Base-by-base conservation (phyloP, 2,797 vertebrate genomes). In the Pyrocephalus nanus region DNA sequence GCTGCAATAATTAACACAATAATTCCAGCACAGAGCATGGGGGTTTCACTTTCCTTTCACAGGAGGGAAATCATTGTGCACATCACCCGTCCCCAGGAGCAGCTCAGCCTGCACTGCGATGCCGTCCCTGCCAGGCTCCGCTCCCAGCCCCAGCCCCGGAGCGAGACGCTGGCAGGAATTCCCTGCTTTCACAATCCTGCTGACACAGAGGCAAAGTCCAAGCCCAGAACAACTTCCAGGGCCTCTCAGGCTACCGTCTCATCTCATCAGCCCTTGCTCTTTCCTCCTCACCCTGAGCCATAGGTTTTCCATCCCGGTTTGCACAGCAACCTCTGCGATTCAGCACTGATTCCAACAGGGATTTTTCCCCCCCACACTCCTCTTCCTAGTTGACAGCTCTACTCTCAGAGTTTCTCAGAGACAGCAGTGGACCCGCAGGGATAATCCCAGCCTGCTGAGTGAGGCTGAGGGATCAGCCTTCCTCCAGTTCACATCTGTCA, bases 281-380 rank as follows among this genome's bases (percentile, higher is more conserved):
- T 74, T 50, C 60, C 64, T 82, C 22, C 65, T 38, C 20, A 3
- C n/a, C 67, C 38, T 16, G 17, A 86, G 61, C 27, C 67, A 5
- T 4, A 40, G 67, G 18, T 55, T 90, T 92, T 78, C 71, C 8
- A 0, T 34, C 42, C 32, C 26, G 16, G 3, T 19, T 83, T 55
- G 50, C 81, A 32, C 38, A 32, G 62, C 61, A 78, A 50, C 11
- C 27, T 90, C 38, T 69, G 47, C 58, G 77, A 60, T 58, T 73
- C 70, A 55, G 15, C 60, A 29, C 32, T 53, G 34, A 76, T 50
- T 71, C 17, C 30, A 60, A 48, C 2, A 4, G n/a, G 32, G 34
- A 36, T 40, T 26, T 53, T 15, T 1, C 0, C 7, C 29, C 0
- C 29, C 0, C 0, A 5, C 13, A 15, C 15, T 15, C 11, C 16